phyloP scores from a whole-genome alignment of 2,888 invertebrate species.

The Xanthorhoe spadicearia region DNA sequence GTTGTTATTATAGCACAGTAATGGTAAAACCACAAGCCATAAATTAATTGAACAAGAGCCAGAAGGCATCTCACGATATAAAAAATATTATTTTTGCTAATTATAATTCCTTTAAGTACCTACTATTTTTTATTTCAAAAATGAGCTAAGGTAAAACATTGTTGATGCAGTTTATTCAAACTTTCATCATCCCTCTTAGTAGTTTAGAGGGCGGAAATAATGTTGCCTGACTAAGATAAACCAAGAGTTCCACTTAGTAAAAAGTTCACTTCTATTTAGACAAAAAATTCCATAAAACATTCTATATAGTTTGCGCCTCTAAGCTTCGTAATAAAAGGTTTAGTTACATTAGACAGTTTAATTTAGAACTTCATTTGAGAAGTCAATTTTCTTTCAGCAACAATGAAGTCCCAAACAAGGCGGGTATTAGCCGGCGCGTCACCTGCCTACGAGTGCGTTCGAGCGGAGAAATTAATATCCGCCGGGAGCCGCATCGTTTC shows the following conservation, averaged over 20 bases:
- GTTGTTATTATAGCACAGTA: not conserved
- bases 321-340: not conserved
- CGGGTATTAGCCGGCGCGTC: conserved; percentile 36
- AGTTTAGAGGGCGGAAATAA: not conserved
- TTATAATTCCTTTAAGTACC: too few species aligned
- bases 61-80: not conserved
- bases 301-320: too few species aligned
- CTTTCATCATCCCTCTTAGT: not conserved
- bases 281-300: too few species aligned
- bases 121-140: too few species aligned
- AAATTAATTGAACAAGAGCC: not conserved
- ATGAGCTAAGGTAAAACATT: too few species aligned
- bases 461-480: conserved; percentile 73
- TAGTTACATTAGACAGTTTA: not conserved
- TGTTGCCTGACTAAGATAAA: not conserved
- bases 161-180: too few species aligned
- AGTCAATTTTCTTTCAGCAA: conserved; percentile 17
- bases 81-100: too few species aligned
- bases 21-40: not conserved
- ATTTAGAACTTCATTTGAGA: conserved; percentile 10
- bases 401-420: conserved; percentile 25
- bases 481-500: conserved; percentile 65
- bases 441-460: conserved; percentile 59
- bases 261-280: not conserved
- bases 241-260: not conserved